phyloP scores from a whole-genome alignment of 2,888 invertebrate genomes.

The Caenorhabditis afra region DNA sequence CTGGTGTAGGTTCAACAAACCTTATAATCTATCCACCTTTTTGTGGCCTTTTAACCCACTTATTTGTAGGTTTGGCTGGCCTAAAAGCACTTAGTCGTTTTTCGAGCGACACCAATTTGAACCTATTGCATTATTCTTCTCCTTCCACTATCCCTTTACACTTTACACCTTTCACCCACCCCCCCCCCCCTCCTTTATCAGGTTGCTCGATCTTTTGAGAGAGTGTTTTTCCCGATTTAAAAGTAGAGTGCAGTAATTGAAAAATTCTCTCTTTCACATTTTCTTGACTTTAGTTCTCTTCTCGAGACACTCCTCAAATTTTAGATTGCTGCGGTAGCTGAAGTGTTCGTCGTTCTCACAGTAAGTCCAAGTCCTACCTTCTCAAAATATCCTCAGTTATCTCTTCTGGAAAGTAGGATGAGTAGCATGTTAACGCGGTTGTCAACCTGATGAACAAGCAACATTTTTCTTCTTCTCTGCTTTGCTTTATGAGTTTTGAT shows the following conservation, averaged over 20 bases:
- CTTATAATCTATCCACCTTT: conserved; percentile 56
- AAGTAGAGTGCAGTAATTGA: conserved; percentile 21
- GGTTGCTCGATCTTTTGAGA: conserved; percentile 18
- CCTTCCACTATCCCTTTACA: conserved; percentile 27
- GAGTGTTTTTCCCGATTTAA: conserved; percentile 11
- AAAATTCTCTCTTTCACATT: neutral
- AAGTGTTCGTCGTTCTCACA: too few species aligned
- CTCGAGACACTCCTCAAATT: too few species aligned
- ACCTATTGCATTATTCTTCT: neutral
- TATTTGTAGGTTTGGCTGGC: conserved; percentile 38
- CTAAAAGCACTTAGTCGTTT: conserved; percentile 31
- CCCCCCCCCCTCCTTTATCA: too few species aligned
- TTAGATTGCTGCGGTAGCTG: too few species aligned
- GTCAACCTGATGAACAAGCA: conserved; percentile 54
- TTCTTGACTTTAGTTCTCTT: neutral
- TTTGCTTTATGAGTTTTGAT: conserved; percentile 51
- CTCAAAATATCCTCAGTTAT: too few species aligned
- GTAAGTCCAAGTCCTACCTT: too few species aligned
- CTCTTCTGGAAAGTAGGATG: neutral
- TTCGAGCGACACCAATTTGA: conserved; percentile 1
- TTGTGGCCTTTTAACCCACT: conserved; percentile 30
- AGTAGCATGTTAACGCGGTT: conserved; percentile 25
- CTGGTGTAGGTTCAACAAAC: conserved; percentile 54
- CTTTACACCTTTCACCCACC: conserved; percentile 50
- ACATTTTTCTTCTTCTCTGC: conserved; percentile 31